These are phyloP conservation scores for Gnatocerus cornutus DNA, from an alignment of 2,888 invertebrate genomes.

Conservation along the genomic window DNA sequence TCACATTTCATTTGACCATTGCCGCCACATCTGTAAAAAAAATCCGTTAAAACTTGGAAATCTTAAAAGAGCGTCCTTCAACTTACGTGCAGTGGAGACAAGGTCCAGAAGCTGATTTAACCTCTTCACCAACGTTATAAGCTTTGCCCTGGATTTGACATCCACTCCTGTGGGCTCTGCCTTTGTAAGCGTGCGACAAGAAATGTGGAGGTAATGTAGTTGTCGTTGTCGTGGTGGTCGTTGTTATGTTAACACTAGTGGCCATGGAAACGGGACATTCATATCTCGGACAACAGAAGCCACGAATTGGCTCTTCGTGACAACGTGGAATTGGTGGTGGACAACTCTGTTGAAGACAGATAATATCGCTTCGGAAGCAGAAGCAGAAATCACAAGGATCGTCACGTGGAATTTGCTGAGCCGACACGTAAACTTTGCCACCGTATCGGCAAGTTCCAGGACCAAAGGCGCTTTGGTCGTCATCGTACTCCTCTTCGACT, in stretches of 20 bases:
- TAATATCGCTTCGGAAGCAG: constrained; percentile 97
- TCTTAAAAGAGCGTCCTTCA: constrained; percentile 1
- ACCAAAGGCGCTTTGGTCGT: constrained; percentile 85
- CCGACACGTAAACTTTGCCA: constrained; percentile 93
- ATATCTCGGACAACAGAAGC: constrained; percentile 96
- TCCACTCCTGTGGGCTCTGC: constrained; percentile 83
- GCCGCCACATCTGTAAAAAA: constrained; percentile 84
- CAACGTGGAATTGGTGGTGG: constrained; percentile 95
- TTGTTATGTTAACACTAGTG: constrained; percentile 85
- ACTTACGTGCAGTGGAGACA: constrained; percentile 97
- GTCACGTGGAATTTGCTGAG: constrained; percentile 94
- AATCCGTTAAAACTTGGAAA: constrained; percentile 26
- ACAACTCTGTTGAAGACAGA: constrained; percentile 95
- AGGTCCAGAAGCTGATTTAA: constrained; percentile 90
- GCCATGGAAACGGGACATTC: constrained; percentile 95
- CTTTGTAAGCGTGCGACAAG: constrained; percentile 85
- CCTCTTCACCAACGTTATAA: constrained; percentile 89
- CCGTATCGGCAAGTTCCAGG: constrained; percentile 94
- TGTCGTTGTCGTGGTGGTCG: constrained; percentile 91
- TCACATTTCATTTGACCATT: constrained; percentile 97
- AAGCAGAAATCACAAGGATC: constrained; percentile 98
- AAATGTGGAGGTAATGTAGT: constrained; percentile 90
- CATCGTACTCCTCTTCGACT: constrained; percentile 80
- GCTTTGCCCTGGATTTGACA: constrained; percentile 90
- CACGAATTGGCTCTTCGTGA: constrained; percentile 92